Evolutionary conservation across 2,888 invertebrate species (phyloP).

Genomic region (Allolobophora icterica): DNA sequence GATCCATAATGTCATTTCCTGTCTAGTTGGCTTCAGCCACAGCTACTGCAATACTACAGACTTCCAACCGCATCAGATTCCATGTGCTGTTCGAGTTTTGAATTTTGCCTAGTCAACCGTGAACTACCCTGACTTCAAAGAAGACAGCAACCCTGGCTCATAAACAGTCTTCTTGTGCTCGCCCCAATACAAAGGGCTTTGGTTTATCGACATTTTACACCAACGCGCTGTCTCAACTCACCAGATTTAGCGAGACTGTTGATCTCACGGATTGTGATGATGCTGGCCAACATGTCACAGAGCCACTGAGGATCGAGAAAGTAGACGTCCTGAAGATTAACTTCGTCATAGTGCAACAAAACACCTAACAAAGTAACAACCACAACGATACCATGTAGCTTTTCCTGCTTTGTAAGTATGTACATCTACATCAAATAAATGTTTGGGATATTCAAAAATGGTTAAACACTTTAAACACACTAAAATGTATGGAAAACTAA

Average conservation of each 20-base stretch:
- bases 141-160: not conserved
- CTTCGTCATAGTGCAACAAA: conserved; percentile 71
- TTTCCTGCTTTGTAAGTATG: too few species aligned
- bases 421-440: too few species aligned
- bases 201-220: not conserved
- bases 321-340: conserved; percentile 76
- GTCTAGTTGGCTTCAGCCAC: not conserved
- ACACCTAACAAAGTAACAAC: conserved; percentile 73
- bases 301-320: conserved; percentile 98
- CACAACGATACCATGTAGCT: not conserved
- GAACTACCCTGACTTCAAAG: not conserved
- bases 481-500: too few species aligned
- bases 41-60: not conserved
- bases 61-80: not conserved
- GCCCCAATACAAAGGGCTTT: not conserved
- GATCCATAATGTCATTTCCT: not conserved
- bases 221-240: not conserved
- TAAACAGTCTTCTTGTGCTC: not conserved
- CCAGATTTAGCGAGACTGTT: conserved; percentile 81
- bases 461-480: too few species aligned
- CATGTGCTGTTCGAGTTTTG: too few species aligned
- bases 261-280: conserved; percentile 94
- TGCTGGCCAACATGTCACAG: conserved; percentile 94
- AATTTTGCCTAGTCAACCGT: not conserved
- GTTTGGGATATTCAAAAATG: too few species aligned